Evolutionary conservation across 1,140 invertebrate species (phyloP), one percentile per base, ranked within the genome.

Genomic region (Halictus rubicundus): DNA sequence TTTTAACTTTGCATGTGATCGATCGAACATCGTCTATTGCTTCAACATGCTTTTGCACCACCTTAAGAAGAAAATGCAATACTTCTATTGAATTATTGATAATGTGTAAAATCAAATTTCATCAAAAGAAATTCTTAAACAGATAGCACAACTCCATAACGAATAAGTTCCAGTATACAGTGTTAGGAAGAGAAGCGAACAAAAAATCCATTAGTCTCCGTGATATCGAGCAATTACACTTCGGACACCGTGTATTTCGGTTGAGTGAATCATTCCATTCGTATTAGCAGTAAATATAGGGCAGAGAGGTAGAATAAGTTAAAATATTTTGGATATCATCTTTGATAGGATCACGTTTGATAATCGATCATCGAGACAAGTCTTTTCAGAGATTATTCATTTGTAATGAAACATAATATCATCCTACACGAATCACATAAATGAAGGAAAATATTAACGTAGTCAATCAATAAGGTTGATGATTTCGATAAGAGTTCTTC

Each of bases 41-140:
- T 86, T 85, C 46, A 52, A 59, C 66, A 87, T 76, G 80, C 78
- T 81, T 87, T 81, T 84, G 85, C 82, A 87, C 75, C 14, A 86
- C 59, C 52, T 84, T 84, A 75, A 83, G 39, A 83, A 76, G 60
- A 84, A 32, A 85, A 19, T 49, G 75, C 70, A 86, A 70, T 70
- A 81, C 61, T 78, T 61, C 49, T 73, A 78, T 21, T 68, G 37
- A 63, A 16, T 49, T 59, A 77, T 14, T 80, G 32, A 73, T 46
- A 61, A 64, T 46, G 69, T 77, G 27, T 68, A 75, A 79, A 87
- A 85, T 88, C 78, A 83, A 85, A 87, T 78, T 60, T 65, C 65
- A 75, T 76, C 63, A 74, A 87, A 84, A 85, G 25, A 23, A 68
- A 76, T 71, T 75, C 9, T 74, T 75, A 69, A 32, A 74, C 23